Evolutionary conservation across 1,140 invertebrate genomes (phyloP).

Genomic region (Teleogryllus occipitalis): DNA sequence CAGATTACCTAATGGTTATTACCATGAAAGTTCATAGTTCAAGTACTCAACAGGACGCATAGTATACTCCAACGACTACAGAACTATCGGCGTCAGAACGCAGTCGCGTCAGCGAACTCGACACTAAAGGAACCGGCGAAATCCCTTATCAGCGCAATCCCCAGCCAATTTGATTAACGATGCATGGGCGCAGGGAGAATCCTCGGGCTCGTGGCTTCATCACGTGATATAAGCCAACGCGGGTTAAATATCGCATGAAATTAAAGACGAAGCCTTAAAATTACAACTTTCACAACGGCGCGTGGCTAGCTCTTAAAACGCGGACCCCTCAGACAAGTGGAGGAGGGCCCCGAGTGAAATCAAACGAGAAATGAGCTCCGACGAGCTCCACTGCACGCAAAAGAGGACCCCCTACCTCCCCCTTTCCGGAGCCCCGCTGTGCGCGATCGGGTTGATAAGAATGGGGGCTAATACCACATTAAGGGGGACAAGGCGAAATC

Average conservation of each 20-base stretch:
- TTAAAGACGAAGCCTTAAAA: constrained; percentile 5
- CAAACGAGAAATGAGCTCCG: not conserved
- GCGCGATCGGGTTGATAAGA: not conserved
- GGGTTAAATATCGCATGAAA: not conserved
- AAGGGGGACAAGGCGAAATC: not conserved
- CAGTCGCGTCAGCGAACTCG: not conserved
- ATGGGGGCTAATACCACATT: not conserved
- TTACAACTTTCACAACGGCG: not conserved
- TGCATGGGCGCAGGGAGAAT: not conserved
- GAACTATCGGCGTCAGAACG: too few relatives aligned
- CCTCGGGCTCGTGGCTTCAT: not conserved
- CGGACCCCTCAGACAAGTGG: not conserved
- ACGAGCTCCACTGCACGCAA: not conserved
- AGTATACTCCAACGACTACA: too few relatives aligned
- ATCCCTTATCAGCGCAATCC: not conserved
- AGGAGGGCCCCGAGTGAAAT: not conserved
- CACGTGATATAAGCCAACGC: not conserved
- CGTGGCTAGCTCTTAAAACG: not conserved
- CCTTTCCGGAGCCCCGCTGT: not conserved
- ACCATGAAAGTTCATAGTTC: too few relatives aligned
- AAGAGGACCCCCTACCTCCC: not conserved
- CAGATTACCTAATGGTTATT: too few relatives aligned
- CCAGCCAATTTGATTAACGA: constrained; percentile 1
- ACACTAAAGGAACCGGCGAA: not conserved
- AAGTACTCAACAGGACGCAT: too few relatives aligned